Conservation (phyloP, 2,113 vertebrate species). For the Pseudorectes ferrugineus region DNA sequence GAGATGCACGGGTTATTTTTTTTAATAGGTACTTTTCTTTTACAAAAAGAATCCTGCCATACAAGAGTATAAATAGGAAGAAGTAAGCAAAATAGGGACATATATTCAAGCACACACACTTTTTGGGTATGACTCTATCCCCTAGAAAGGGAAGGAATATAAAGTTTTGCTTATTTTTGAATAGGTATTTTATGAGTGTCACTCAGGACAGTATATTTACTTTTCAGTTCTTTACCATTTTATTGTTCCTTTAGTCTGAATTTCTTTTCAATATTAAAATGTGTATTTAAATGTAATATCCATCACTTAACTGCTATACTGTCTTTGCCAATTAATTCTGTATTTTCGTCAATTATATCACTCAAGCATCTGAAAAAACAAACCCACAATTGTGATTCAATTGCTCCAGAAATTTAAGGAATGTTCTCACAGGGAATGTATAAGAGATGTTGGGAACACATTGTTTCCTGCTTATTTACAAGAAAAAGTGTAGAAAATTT, state of each 20-base stretch:
- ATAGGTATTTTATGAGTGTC: neutral
- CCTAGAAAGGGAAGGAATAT: neutral
- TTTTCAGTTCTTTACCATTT: neutral
- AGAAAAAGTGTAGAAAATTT: neutral
- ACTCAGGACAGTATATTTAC: neutral
- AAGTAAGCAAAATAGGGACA: neutral
- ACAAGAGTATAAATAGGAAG: neutral
- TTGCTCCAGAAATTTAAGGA: neutral
- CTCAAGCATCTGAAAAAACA: neutral
- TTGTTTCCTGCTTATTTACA: neutral
- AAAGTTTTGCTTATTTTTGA: neutral
- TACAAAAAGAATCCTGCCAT: neutral
- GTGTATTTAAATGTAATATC: neutral
- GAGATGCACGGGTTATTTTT: neutral
- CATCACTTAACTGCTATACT: neutral
- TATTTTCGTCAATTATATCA: neutral
- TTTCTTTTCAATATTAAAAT: neutral
- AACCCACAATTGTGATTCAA: neutral
- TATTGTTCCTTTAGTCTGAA: neutral
- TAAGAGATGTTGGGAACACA: neutral
- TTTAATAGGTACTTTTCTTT: neutral
- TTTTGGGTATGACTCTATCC: neutral
- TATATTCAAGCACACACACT: neutral
- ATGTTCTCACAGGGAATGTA: neutral
- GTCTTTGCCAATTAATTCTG: neutral